phyloP scores from a whole-genome alignment of 2,113 vertebrate genomes.

The Ptilorrhoa leucosticta region DNA sequence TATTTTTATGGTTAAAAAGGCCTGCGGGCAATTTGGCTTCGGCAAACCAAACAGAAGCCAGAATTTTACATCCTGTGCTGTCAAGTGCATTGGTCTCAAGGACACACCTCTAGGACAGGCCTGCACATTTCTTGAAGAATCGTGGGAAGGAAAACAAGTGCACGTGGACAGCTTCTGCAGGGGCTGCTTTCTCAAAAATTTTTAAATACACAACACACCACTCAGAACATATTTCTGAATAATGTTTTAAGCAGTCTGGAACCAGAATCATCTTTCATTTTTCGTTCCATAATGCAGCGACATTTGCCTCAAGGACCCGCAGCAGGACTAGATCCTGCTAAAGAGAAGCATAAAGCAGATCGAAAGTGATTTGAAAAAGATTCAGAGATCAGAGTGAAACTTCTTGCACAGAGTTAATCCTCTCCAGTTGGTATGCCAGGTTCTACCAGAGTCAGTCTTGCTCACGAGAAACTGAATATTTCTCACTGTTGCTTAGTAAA shows the following conservation, averaged over 20 bases:
- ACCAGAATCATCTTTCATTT: background rate
- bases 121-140: background rate
- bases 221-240: background rate
- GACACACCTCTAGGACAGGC: background rate
- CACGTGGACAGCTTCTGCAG: background rate
- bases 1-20: background rate
- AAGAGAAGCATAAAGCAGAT: background rate
- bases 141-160: background rate
- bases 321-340: background rate
- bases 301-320: background rate
- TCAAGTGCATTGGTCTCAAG: background rate
- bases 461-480: accelerated
- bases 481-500: background rate
- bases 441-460: background rate
- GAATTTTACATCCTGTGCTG: background rate
- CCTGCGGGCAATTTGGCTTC: background rate
- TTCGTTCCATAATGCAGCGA: background rate
- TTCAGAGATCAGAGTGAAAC: background rate
- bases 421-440: background rate
- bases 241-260: background rate
- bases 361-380: background rate
- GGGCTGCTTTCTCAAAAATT: background rate
- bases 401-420: background rate
- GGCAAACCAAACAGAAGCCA: background rate
- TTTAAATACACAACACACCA: background rate